Conservation (phyloP, 2,797 vertebrate genomes). For the Eremophila alpestris region DNA sequence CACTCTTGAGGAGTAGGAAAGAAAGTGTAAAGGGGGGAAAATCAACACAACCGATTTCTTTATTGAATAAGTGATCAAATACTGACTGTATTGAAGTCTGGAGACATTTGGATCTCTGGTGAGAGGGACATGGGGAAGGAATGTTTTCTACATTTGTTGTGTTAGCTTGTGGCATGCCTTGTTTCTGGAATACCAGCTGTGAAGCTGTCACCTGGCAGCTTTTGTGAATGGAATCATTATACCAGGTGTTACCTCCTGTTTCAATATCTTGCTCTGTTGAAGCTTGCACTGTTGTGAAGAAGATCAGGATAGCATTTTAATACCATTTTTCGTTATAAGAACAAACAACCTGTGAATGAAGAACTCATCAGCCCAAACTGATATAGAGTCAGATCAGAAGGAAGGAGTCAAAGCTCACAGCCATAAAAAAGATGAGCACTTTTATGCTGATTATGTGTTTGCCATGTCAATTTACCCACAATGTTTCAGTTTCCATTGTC, state of each 20-base stretch:
- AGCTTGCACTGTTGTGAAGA: background rate
- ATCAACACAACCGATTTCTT: rapidly evolving
- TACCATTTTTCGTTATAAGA: background rate
- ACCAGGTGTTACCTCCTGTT: background rate
- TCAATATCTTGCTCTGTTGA: background rate
- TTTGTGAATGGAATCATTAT: background rate
- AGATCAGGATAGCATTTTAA: background rate
- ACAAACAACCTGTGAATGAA: no score
- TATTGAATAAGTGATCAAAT: background rate
- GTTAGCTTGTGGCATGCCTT: background rate
- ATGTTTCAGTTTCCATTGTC: background rate
- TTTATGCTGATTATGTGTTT: background rate
- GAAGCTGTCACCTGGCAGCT: background rate
- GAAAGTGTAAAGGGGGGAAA: background rate
- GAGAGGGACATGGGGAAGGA: background rate
- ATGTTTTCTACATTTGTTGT: background rate
- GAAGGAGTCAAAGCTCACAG: constrained; percentile 1
- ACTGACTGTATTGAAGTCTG: background rate
- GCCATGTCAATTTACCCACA: constrained; percentile 3
- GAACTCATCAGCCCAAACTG: background rate
- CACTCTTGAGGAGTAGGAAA: background rate
- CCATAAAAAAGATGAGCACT: background rate
- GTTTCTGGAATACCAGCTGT: background rate
- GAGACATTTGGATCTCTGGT: background rate
- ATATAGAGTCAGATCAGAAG: background rate